Evolutionary conservation across 1,140 invertebrate species (phyloP).

Genomic region (Drosophila elegans): DNA sequence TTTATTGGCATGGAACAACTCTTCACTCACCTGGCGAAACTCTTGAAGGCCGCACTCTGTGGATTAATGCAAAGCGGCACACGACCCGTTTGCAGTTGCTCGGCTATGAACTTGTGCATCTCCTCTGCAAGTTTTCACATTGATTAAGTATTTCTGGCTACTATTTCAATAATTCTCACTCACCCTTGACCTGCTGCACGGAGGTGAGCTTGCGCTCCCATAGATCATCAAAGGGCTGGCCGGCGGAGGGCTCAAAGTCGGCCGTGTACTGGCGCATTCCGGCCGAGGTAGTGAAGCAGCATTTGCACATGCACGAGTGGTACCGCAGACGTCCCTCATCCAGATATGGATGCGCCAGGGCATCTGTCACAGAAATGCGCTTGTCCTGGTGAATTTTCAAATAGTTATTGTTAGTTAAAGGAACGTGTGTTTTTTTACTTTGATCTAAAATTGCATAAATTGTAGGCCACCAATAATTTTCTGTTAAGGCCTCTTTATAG

Average conservation of each 20-base stretch:
- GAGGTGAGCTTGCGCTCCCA: slow-evolving; percentile 97
- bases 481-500: too few species aligned
- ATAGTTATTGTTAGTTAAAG: not conserved
- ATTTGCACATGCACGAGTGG: slow-evolving; percentile 99
- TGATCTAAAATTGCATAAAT: too few species aligned
- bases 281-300: slow-evolving; percentile 93
- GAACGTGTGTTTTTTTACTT: too few species aligned
- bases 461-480: too few species aligned
- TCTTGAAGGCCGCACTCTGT: slow-evolving; percentile 99
- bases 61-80: slow-evolving; percentile 99
- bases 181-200: slow-evolving; percentile 97
- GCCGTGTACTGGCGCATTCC: slow-evolving; percentile 93
- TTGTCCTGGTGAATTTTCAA: slow-evolving; percentile 89
- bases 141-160: not conserved
- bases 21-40: slow-evolving; percentile 97
- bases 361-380: slow-evolving; percentile 96
- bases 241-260: slow-evolving; percentile 96
- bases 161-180: slow-evolving; percentile 1
- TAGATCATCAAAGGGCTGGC: slow-evolving; percentile 95
- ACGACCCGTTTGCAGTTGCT: slow-evolving; percentile 96
- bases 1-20: slow-evolving; percentile 11
- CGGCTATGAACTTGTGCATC: slow-evolving; percentile 99
- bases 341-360: slow-evolving; percentile 97
- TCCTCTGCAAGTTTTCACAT: slow-evolving; percentile 89
- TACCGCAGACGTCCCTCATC: slow-evolving; percentile 98